phyloP scores from a whole-genome alignment of 23 tunicate species.

The Trididemnum nubilum region DNA sequence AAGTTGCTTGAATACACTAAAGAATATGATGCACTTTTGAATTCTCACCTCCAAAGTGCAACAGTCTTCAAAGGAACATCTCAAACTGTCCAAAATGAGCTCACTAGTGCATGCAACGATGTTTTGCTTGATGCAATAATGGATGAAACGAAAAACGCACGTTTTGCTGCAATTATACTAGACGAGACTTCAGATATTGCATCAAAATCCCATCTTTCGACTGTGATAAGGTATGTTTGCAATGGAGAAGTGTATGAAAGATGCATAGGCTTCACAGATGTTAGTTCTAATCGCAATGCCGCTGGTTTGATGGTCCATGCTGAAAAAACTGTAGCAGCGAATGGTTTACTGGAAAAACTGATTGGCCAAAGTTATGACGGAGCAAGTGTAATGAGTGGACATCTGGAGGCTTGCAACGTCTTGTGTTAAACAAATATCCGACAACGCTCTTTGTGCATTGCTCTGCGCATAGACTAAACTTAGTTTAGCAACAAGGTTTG shows the following conservation, averaged over 20 bases:
- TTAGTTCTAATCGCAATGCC: background rate
- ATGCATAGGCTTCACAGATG: background rate
- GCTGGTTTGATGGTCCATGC: conserved; percentile 4
- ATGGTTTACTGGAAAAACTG: background rate
- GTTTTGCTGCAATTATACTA: background rate
- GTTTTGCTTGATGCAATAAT: background rate
- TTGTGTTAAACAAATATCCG: background rate
- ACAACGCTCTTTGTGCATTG: conserved; percentile 1
- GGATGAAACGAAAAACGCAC: background rate
- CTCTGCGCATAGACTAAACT: background rate
- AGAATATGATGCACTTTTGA: conserved; percentile 1
- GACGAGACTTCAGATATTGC: conserved; percentile 1
- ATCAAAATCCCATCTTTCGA: background rate
- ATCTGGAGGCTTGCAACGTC: conserved; percentile 3
- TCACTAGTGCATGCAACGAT: background rate
- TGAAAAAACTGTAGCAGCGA: background rate
- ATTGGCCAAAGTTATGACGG: conserved; percentile 10
- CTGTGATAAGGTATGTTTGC: background rate
- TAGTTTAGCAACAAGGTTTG: background rate
- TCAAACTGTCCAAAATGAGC: background rate
- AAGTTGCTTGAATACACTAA: conserved; percentile 6
- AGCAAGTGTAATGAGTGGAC: conserved; percentile 19
- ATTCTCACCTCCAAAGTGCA: background rate
- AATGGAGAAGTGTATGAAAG: conserved; percentile 6
- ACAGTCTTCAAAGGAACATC: conserved; percentile 2